phyloP scores from a whole-genome alignment of 2,113 vertebrate genomes.

The Thryonomys swinderianus region DNA sequence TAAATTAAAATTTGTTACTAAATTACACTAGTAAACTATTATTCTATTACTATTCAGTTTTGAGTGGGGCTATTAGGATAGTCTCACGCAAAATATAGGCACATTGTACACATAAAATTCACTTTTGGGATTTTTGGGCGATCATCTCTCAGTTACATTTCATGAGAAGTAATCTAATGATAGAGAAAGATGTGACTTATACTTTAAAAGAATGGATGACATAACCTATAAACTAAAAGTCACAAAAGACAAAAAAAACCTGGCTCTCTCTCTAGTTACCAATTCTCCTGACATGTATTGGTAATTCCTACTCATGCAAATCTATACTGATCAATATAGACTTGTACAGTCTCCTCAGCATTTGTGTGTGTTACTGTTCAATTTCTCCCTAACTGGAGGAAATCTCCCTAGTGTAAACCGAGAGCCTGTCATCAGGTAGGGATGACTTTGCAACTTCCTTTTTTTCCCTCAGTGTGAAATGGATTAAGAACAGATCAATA shows the following conservation, averaged over 20 bases:
- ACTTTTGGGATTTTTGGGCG: not conserved
- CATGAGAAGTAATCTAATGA: slow-evolving; percentile 6
- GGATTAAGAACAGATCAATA: not conserved
- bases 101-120: not conserved
- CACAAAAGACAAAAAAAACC: not conserved
- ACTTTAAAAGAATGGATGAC: not conserved
- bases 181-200: not conserved
- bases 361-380: slow-evolving; percentile 25
- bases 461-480: slow-evolving; percentile 29
- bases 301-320: slow-evolving; percentile 3
- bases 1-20: not conserved
- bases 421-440: not conserved
- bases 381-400: not conserved
- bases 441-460: not conserved
- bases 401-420: not conserved
- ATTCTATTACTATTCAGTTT: slow-evolving; percentile 39
- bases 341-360: not conserved
- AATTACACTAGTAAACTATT: not conserved
- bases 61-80: not conserved
- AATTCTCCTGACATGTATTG: not conserved
- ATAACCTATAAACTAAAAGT: not conserved
- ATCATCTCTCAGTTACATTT: not conserved
- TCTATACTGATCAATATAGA: not conserved
- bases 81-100: not conserved
- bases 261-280: not conserved